Base-by-base conservation (phyloP, 2,797 vertebrate species). In the Microcaecilia unicolor region DNA sequence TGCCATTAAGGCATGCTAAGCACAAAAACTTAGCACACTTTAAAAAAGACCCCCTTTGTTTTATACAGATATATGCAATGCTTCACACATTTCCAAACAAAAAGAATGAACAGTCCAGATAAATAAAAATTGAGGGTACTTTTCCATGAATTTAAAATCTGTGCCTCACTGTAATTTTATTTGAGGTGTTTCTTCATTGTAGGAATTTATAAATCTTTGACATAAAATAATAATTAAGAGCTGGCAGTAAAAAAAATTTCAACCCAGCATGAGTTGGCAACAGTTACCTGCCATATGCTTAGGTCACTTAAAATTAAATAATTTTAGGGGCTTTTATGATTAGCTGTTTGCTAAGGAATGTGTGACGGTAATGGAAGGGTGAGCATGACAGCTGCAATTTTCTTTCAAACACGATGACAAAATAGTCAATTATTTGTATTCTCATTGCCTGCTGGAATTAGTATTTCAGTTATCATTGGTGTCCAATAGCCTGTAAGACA, bases 141-240 rank as follows among this genome's bases (percentile, higher is more conserved):
- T n/a, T n/a, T n/a, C n/a, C n/a, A n/a, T n/a, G n/a, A n/a, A n/a
- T n/a, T n/a, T n/a, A n/a, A n/a, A n/a, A n/a, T n/a, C n/a, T n/a
- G n/a, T n/a, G n/a, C n/a, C n/a, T n/a, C n/a, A n/a, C n/a, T n/a
- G n/a, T n/a, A n/a, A n/a, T n/a, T n/a, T n/a, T n/a, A n/a, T n/a
- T n/a, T n/a, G n/a, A n/a, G n/a, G n/a, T n/a, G n/a, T n/a, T n/a
- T n/a, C n/a, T n/a, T n/a, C n/a, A n/a, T n/a, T n/a, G n/a, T n/a
- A n/a, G n/a, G n/a, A n/a, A n/a, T n/a, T n/a, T n/a, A n/a, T n/a
- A n/a, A n/a, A n/a, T n/a, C n/a, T n/a, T n/a, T n/a, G n/a, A n/a
- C n/a, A 66, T 72, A 78, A 81, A 83, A 83, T 77, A 83, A 74
- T 80, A 83, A 83, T 81, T 83, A 83, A 80, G 76, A 73, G 73